phyloP scores from a whole-genome alignment of 2,797 vertebrate genomes.

The Ciconia nigra region DNA sequence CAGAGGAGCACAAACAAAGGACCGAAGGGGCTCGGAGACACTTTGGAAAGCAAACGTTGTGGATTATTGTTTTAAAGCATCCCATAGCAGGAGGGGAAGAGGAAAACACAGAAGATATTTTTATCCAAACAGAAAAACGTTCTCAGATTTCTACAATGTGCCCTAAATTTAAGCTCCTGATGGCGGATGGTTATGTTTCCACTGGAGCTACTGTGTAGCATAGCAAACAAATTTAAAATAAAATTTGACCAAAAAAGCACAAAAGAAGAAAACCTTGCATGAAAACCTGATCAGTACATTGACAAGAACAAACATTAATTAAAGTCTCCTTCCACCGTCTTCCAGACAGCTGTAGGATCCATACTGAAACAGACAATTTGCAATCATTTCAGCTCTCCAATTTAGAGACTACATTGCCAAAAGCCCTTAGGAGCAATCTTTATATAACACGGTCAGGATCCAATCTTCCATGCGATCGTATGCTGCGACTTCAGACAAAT shows the following conservation, averaged over 20 bases:
- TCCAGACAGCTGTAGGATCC: not conserved
- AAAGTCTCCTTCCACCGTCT: not conserved
- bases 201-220: not conserved
- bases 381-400: not conserved
- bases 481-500: not conserved
- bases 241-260: not conserved
- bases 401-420: not conserved
- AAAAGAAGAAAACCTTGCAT: not conserved
- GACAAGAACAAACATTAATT: not conserved
- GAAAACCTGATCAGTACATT: not conserved
- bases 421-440: not conserved
- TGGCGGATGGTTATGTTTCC: not conserved
- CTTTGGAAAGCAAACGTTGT: not conserved
- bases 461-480: not conserved
- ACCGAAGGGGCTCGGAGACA: rapidly evolving
- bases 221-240: not conserved
- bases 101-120: not conserved
- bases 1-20: not conserved
- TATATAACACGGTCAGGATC: not conserved
- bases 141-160: not conserved
- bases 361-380: not conserved
- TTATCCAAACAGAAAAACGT: not conserved
- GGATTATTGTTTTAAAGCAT: not conserved
- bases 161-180: not conserved
- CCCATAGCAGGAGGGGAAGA: not conserved